Evolutionary conservation across 2,113 vertebrate species (phyloP).

Genomic region (Falcunculus frontatus): DNA sequence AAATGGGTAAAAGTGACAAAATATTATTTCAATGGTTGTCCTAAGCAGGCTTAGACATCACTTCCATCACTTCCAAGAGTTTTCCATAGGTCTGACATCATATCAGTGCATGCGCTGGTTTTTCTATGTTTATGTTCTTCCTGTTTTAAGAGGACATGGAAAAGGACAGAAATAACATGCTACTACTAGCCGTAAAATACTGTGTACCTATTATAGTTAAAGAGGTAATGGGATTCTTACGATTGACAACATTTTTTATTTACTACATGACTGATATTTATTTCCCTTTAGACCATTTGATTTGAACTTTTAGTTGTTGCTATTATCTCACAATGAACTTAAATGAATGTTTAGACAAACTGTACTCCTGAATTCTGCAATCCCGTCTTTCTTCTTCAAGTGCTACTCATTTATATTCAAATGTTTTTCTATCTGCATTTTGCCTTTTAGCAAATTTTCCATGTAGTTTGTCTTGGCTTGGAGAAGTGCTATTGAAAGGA

Average conservation of each 20-base stretch:
- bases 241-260: neutral
- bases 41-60: neutral
- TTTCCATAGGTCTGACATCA: neutral
- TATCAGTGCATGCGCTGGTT: neutral
- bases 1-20: neutral
- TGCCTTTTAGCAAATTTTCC: neutral
- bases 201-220: neutral
- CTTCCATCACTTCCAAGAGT: neutral
- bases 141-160: neutral
- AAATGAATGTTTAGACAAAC: neutral
- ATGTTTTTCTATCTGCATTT: neutral
- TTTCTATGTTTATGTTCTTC: neutral
- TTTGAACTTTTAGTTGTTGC: neutral
- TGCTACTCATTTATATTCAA: neutral
- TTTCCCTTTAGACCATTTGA: neutral
- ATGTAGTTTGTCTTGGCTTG: neutral
- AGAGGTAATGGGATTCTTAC: neutral
- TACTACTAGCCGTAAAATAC: neutral
- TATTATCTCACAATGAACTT: neutral
- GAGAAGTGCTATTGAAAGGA: neutral
- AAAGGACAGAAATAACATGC: neutral
- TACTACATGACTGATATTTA: neutral
- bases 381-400: neutral
- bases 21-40: neutral
- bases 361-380: neutral